phyloP scores from a whole-genome alignment of 2,888 invertebrate species.

The Nyleta sp. region DNA sequence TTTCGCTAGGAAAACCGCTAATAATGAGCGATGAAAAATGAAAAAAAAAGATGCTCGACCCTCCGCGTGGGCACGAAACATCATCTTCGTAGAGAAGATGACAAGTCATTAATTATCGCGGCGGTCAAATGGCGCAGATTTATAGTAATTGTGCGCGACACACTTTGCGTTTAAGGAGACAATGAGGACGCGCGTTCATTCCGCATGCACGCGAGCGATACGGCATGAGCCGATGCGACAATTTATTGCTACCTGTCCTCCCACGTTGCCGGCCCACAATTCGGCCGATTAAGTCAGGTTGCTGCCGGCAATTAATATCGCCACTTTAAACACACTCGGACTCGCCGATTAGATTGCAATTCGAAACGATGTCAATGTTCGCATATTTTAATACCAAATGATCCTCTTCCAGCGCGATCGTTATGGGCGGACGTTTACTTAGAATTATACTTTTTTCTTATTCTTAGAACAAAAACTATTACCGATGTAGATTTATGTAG shows the following conservation, averaged over 20 bases:
- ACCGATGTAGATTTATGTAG: conserved; percentile 32
- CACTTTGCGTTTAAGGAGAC: conserved; percentile 65
- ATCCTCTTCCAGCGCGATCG: conserved; percentile 9
- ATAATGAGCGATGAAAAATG: background rate
- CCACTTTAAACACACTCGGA: conserved; percentile 52
- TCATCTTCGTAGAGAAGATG: conserved; percentile 29
- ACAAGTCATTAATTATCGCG: conserved; percentile 55
- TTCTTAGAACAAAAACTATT: conserved; percentile 2
- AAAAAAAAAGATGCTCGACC: no score
- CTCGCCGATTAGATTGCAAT: conserved; percentile 52
- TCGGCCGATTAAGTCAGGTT: conserved; percentile 64
- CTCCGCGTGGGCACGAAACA: conserved; percentile 33
- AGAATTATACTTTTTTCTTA: conserved; percentile 29
- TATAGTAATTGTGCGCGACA: conserved; percentile 52
- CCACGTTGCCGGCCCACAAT: conserved; percentile 64
- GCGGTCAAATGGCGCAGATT: conserved; percentile 53
- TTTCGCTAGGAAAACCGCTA: no score
- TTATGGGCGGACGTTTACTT: conserved; percentile 31
- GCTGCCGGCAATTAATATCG: conserved; percentile 61
- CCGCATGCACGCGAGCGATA: conserved; percentile 39
- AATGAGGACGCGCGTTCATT: conserved; percentile 62
- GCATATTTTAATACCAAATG: conserved; percentile 48
- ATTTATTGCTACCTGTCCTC: conserved; percentile 67
- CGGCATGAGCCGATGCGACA: conserved; percentile 61
- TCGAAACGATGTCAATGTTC: conserved; percentile 46